These are phyloP conservation scores for Betta splendens DNA, from an alignment of 2,797 vertebrate genomes.

Conservation along the genomic window DNA sequence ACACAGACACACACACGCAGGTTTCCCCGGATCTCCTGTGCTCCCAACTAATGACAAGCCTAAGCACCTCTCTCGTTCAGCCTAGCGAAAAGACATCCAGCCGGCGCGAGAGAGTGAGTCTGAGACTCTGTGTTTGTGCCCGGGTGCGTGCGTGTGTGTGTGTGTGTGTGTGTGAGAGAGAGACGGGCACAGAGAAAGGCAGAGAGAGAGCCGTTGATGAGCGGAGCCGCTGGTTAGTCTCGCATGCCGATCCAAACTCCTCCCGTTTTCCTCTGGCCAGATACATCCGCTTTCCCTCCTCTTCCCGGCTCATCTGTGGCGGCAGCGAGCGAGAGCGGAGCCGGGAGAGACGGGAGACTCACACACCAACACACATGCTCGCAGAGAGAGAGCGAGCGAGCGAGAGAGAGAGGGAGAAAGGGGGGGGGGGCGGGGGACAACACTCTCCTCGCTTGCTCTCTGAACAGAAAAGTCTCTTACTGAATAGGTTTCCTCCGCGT, in stretches of 20 bases:
- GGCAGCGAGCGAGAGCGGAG: slow-evolving; percentile 81
- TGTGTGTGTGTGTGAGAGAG: slow-evolving; percentile 25
- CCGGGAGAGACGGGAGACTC: slow-evolving; percentile 71
- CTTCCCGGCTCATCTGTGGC: slow-evolving; percentile 84
- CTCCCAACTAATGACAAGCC: slow-evolving; percentile 75
- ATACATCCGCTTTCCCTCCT: slow-evolving; percentile 75
- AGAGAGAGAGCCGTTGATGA: slow-evolving; percentile 70
- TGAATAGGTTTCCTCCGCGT: slow-evolving; percentile 55
- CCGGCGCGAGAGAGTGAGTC: slow-evolving; percentile 65
- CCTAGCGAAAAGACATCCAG: slow-evolving; percentile 79
- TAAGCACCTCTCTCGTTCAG: slow-evolving; percentile 81
- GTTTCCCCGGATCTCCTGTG: slow-evolving; percentile 50
- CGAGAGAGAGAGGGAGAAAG: slow-evolving; percentile 30
- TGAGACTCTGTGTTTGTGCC: slow-evolving; percentile 43
- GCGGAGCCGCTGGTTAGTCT: slow-evolving; percentile 70
- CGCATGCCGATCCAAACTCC: slow-evolving; percentile 70
- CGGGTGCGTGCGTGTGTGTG: slow-evolving; percentile 25
- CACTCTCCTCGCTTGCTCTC: slow-evolving; percentile 62
- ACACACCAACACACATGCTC: slow-evolving; percentile 68
- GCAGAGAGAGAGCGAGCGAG: slow-evolving; percentile 47
- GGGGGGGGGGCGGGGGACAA: slow-evolving; percentile 32
- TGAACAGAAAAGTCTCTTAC: slow-evolving; percentile 63
- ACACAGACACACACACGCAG: slow-evolving; percentile 31
- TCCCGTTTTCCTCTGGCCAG: slow-evolving; percentile 70
- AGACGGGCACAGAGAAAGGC: slow-evolving; percentile 4